Base-by-base conservation (phyloP, 1,140 invertebrate species). In the Paracyclopina nana region DNA sequence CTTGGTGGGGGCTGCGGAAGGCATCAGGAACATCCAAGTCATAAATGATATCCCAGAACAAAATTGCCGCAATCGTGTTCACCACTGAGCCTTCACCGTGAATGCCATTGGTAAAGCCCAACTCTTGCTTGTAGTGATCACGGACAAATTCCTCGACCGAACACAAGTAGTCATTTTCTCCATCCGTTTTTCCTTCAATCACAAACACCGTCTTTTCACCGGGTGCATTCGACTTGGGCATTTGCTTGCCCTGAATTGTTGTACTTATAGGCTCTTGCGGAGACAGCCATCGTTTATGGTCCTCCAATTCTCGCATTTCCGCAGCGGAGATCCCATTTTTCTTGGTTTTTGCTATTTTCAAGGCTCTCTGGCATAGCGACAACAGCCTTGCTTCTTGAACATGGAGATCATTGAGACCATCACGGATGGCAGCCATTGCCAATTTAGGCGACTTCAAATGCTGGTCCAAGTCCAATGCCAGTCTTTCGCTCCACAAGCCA, bases 11-110 rank as follows among this genome's bases (percentile, higher is more conserved):
- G 8, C 68, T 71, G 5, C 77, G 62, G 60, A 80, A 84, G 4
- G 72, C 66, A 58, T 82, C 79, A 8, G 74, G 66, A 31, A 76
- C 60, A 2, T 64, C 61, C 20, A 64, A 57, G 48, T 64, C 60
- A 59, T 79, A 84, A 28, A 85, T 69, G 9, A 80, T 72, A 46
- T 83, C 75, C 79, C 80, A 84, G 61, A 82, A 80, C 1, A 79
- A 62, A 1, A 79, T 57, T n/a, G 63, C 64, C 61, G 80, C 80
- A 45, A 84, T 59, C 1, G 70, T 71, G 28, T 65, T 64, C 2
- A 78, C 68, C 3, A 79, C 70, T 1, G 68, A 63, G 4, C 78
- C 77, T 61, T 85, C 81, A 54, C 74, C 78, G 61, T 83, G 81
- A 4, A 75, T 57, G 28, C 74, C 70, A 56, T 67, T 58, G 4